Evolutionary conservation across 2,113 vertebrate species (phyloP), one percentile per base, ranked within the genome.

Genomic region (Leptobrachium ailaonicum): DNA sequence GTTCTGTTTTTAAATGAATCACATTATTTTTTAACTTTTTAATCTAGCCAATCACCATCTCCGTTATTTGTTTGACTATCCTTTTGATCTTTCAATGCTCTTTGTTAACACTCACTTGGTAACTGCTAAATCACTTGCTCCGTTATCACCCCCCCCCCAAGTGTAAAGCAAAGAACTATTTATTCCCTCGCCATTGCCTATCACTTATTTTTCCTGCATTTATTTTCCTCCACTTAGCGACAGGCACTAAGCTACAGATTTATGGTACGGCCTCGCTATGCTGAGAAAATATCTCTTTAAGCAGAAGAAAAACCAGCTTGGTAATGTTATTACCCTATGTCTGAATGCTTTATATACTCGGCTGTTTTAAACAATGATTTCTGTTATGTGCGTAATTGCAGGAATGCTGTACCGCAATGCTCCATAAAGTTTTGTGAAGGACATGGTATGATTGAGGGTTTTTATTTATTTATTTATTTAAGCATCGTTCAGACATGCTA

Each of bases 381-480:
- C 71, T 66, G 62, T 62, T 80, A 40, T 73, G 78, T 73, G 71
- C 67, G 71, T 80, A 80, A 80, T 73, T 80, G 78, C 78, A 80
- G 78, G 68, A 72, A 80, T 80, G 78, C 71, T 73, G 78, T 67
- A 80, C 71, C 3, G 71, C 78, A 74, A 80, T 73, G 78, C 78
- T 80, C 78, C 71, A 80, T 80, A 80, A 80, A 80, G 14, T 80
- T 80, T 74, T 56, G 71, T 67, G 68, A 80, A 80, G 78, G 71
- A 80, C 71, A 74, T 80, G 67, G 72, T 66, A 44, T 73, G 78
- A 74, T 80, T 80, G 63, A 74, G 73, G 41, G 50, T n/a, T 73
- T 42, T 62, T 67, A 50, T 13, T 50, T 50, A 67, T 67, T 74
- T 11, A 11, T 60, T 77, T 73, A 63, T 68, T 56, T 41, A 44